These are phyloP conservation scores for Drosophila lini DNA, from an alignment of 1,140 invertebrate species.

Conservation along the genomic window DNA sequence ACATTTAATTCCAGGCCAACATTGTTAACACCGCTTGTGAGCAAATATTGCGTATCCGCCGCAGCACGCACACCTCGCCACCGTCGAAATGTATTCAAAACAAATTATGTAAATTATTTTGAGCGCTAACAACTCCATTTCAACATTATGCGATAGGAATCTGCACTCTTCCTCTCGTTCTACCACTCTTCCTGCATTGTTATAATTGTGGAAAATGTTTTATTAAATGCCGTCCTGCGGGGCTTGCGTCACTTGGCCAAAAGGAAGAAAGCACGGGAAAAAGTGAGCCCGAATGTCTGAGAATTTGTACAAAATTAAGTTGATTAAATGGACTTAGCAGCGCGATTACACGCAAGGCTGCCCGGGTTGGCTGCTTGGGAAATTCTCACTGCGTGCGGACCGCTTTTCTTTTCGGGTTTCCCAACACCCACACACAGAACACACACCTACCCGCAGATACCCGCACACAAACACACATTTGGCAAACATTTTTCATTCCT, in stretches of 20 bases:
- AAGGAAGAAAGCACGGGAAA: conserved; percentile 27
- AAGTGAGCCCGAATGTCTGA: conserved; percentile 63
- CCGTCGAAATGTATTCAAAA: conserved; percentile 58
- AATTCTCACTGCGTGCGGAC: conserved; percentile 45
- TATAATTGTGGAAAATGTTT: conserved; percentile 66
- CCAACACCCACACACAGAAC: conserved; percentile 23
- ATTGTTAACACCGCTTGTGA: conserved; percentile 2
- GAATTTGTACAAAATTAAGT: conserved; percentile 82
- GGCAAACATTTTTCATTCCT: conserved; percentile 68
- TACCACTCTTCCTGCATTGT: not conserved
- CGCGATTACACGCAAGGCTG: conserved; percentile 77
- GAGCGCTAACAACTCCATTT: conserved; percentile 71
- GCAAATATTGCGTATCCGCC: conserved; percentile 45
- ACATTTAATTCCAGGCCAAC: conserved; percentile 8
- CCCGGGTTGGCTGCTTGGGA: conserved; percentile 11
- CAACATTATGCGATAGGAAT: conserved; percentile 67
- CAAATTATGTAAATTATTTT: conserved; percentile 76
- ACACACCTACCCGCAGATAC: conserved; percentile 19
- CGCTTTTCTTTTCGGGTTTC: conserved; percentile 32
- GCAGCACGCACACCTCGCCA: conserved; percentile 22
- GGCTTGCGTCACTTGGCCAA: conserved; percentile 55
- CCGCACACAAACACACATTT: conserved; percentile 25
- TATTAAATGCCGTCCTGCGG: conserved; percentile 65
- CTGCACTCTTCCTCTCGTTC: conserved; percentile 11
- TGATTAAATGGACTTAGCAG: conserved; percentile 81